These are phyloP conservation scores for Pilophorus perplexus DNA, from an alignment of 2,888 invertebrate species.

Conservation along the genomic window DNA sequence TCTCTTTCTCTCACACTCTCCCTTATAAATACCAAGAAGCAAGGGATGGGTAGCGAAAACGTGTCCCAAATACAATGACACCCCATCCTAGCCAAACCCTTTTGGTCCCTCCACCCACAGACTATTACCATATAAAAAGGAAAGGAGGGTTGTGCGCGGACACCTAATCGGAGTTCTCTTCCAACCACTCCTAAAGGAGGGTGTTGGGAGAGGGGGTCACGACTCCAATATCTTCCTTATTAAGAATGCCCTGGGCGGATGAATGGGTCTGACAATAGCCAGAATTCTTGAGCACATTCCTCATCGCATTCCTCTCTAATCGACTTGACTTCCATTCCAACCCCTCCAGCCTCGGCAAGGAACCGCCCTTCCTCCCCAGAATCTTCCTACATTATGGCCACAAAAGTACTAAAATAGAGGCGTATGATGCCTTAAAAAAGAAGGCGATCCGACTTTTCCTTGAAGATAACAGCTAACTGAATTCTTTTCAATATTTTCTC, in stretches of 20 bases:
- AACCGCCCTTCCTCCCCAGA: conserved; percentile 7
- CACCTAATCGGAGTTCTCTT: conserved; percentile 29
- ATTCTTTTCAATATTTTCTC: too few relatives aligned
- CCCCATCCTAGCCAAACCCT: neutral
- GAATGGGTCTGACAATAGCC: conserved; percentile 38
- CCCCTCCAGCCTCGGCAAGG: conserved; percentile 1
- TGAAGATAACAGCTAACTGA: too few relatives aligned
- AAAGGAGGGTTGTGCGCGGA: conserved; percentile 12
- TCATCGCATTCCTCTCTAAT: conserved; percentile 35
- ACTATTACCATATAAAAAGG: conserved; percentile 36
- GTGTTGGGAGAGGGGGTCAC: conserved; percentile 3
- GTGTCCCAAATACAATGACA: conserved; percentile 33
- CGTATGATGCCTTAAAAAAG: too few relatives aligned
- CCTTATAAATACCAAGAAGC: too few relatives aligned
- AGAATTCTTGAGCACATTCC: conserved; percentile 29
- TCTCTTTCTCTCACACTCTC: too few relatives aligned
- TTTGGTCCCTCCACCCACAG: neutral
- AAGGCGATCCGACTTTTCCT: too few relatives aligned
- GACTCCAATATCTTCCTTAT: conserved; percentile 38
- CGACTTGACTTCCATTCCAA: conserved; percentile 37
- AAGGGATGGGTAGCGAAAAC: conserved; percentile 27
- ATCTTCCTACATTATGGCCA: too few relatives aligned
- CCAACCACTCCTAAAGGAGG: neutral
- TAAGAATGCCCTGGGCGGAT: conserved; percentile 36
- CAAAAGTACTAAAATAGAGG: too few relatives aligned